Evolutionary conservation across 2,113 vertebrate species (phyloP), one percentile per base, ranked within the genome.

Genomic region (Fregetta grallaria): DNA sequence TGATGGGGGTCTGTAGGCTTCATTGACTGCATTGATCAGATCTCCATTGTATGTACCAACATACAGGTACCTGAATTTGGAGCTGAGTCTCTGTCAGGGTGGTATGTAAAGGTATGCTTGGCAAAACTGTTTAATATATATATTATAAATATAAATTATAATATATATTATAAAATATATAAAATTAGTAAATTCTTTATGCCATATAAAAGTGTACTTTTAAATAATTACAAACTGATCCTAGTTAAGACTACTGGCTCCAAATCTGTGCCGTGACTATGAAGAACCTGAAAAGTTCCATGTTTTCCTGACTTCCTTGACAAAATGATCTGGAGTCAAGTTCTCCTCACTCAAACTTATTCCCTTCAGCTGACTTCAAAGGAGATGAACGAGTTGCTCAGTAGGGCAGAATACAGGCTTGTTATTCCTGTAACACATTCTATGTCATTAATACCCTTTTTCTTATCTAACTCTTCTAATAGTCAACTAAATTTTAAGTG

Each of bases 361-460:
- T 81, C 59, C 56, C 88, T 90, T 95, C 77, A 75, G n/a, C 66
- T 62, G 63, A 91, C 91, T 92, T 97, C 92, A 95, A 82, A 92
- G 84, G 66, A 82, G n/a, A 53, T 73, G 70, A 89, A 87, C 34
- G 80, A 94, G 55, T 66, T 3, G 4, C 66, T 79, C 50, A 70
- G 62, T 66, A 72, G 73, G 67, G 80, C 62, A 86, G 53, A 89
- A 88, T 59, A 89, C 23, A 73, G 66, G 40, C 70, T 91, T 92
- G 45, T 88, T 97, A 70, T 91, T 90, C n/a, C 71, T 94, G 42
- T 73, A 90, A 86, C 21, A 36, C 11, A 63, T 79, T 88, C 58
- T 92, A 7, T 94, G 84, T 65, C 67, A 90, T 94, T 62, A 94
- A 86, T 86, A 82, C 27, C 21, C 13, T 85, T 85, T 71, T 83